Base-by-base conservation (phyloP, 2,113 vertebrate species). In the Maccullochella peelii region DNA sequence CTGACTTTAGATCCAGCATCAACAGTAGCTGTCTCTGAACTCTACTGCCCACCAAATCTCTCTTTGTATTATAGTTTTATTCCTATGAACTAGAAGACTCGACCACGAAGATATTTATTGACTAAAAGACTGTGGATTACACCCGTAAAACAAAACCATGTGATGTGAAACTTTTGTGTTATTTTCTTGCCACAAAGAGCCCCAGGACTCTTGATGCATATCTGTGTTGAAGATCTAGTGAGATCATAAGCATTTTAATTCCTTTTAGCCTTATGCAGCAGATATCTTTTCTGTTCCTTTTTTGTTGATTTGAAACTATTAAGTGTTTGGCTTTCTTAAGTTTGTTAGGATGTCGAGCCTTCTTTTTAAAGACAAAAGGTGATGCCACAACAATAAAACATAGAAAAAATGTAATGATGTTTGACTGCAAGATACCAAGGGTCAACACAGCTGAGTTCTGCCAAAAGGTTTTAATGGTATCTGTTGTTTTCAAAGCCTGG, bases 401-500 rank as follows among this genome's bases (percentile, higher is more conserved):
- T 42, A 74, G 77, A 81, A 89, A 87, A 90, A 52, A 76, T 88
- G 79, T 92, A 77, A 87, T 44, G 49, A 80, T 83, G 82, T 91
- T 89, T 88, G 85, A 86, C 89, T 77, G 61, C 75, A 79, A 80
- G 86, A 81, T 86, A 79, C 74, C 71, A 54, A 73, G 73, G 82
- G 84, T 88, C 72, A 88, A 90, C 58, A 77, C 79, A 91, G 87
- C 89, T 91, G 80, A 91, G 67, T 88, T 95, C 88, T 90, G 90
- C 86, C 86, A 90, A 92, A 92, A 86, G 86, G 82, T 93, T 94
- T 94, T 93, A 88, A 88, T 83, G 77, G 88, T 95, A 91, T 92
- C 81, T 95, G 94, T 95, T 94, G 89, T 93, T 94, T 94, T 94
- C 90, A 82, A 93, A 91, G 84, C 93, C 91, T 89, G 91, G 93